Evolutionary conservation across 2,113 vertebrate genomes (phyloP).

Genomic region (Rhodinocichla rosea): DNA sequence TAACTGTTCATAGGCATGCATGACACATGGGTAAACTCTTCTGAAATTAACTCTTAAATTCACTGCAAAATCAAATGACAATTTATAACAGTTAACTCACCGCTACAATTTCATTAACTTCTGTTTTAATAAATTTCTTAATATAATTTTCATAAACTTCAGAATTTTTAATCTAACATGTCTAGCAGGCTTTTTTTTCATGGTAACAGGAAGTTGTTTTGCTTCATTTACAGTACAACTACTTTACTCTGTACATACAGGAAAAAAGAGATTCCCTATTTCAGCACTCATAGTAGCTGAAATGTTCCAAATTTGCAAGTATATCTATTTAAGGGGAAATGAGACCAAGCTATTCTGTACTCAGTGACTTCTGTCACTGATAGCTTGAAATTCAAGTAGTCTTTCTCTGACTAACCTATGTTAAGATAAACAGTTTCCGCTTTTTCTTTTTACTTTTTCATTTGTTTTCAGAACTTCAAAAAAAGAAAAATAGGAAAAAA

Average conservation of each 20-base stretch:
- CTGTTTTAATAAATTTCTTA: background rate
- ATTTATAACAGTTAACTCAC: background rate
- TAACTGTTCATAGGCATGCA: background rate
- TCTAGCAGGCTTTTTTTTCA: background rate
- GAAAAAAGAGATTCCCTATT: background rate
- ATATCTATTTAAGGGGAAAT: background rate
- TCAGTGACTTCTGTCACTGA: background rate
- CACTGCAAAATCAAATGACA: background rate
- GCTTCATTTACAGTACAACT: background rate
- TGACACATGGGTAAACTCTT: background rate
- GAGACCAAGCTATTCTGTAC: background rate
- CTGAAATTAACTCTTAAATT: background rate
- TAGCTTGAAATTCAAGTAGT: background rate
- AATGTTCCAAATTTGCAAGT: background rate
- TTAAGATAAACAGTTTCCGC: background rate
- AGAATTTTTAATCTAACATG: background rate
- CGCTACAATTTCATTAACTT: background rate
- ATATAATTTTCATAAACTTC: background rate
- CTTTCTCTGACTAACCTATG: background rate
- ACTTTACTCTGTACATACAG: background rate
- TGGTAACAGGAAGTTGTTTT: background rate
- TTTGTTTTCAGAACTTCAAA: background rate
- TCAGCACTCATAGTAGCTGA: background rate
- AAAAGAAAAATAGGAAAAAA: background rate
- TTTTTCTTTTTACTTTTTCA: accelerated